Conservation (phyloP, 2,797 vertebrate species). For the Cynopterus sphinx region DNA sequence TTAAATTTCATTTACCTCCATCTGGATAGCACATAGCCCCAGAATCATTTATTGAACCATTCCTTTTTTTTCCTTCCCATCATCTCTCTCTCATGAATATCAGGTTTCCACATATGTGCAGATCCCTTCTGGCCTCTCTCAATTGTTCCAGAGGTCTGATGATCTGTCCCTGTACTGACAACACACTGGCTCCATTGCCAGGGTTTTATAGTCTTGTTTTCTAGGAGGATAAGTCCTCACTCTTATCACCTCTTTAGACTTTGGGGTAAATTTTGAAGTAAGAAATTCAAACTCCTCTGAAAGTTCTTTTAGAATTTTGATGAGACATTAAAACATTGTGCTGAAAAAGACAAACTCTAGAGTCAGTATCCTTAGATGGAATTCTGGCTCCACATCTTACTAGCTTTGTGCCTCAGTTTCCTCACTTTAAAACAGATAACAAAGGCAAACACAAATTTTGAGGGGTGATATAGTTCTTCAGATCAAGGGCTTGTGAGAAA, state of each 20-base stretch:
- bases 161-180: rapidly evolving
- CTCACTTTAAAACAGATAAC: not conserved
- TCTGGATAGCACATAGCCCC: not conserved
- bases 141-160: not conserved
- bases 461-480: not conserved
- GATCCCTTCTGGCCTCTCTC: not conserved
- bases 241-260: not conserved
- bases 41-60: too few species aligned
- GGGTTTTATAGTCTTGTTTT: not conserved
- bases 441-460: not conserved
- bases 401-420: not conserved
- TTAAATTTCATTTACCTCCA: not conserved
- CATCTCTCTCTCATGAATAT: rapidly evolving
- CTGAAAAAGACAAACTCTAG: not conserved
- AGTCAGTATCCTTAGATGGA: not conserved
- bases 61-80: not conserved
- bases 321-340: not conserved
- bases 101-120: too few species aligned
- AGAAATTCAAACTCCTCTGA: not conserved
- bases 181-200: not conserved
- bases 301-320: not conserved
- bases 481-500: not conserved
- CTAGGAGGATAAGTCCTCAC: not conserved
- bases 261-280: not conserved
- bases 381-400: not conserved